A percentile compares a stretch with the other conserved stretches of the same genome.
phyloP scores from a whole-genome alignment of 2,888 invertebrate genomes.

The Eurois occulta region DNA sequence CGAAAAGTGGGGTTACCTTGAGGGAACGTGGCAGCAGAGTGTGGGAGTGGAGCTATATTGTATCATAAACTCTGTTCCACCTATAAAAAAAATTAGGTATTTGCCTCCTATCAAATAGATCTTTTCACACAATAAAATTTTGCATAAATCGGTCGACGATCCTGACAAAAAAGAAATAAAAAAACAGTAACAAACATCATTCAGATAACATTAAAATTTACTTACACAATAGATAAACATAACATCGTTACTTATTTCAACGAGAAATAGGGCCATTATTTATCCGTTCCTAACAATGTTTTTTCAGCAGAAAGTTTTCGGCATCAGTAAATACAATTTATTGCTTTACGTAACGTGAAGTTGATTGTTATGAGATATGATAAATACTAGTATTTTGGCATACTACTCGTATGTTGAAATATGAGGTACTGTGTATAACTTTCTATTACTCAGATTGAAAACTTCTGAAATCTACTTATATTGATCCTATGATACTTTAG shows the following conservation, averaged over 20 bases:
- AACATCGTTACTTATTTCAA: conserved; percentile 12
- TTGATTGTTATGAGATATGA: conserved; percentile 28
- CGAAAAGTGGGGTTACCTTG: neutral
- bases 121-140: neutral
- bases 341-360: conserved; percentile 9
- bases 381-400: conserved; percentile 12
- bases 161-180: neutral
- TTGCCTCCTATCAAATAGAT: neutral
- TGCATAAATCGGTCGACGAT: neutral
- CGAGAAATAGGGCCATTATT: conserved; percentile 18
- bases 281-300: conserved; percentile 37
- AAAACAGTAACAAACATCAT: neutral
- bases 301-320: conserved; percentile 38
- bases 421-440: neutral
- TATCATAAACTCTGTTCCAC: too few species aligned
- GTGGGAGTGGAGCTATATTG: neutral
- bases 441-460: conserved; percentile 4
- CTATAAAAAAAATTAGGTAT: too few species aligned
- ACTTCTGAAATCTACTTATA: neutral
- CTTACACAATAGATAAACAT: conserved; percentile 5
- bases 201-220: conserved; percentile 2
- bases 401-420: neutral
- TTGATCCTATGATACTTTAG: neutral
- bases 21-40: neutral
- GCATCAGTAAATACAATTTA: conserved; percentile 4